These are phyloP conservation scores for Carassius gibelio DNA, from an alignment of 2,113 vertebrate species.

Conservation along the genomic window DNA sequence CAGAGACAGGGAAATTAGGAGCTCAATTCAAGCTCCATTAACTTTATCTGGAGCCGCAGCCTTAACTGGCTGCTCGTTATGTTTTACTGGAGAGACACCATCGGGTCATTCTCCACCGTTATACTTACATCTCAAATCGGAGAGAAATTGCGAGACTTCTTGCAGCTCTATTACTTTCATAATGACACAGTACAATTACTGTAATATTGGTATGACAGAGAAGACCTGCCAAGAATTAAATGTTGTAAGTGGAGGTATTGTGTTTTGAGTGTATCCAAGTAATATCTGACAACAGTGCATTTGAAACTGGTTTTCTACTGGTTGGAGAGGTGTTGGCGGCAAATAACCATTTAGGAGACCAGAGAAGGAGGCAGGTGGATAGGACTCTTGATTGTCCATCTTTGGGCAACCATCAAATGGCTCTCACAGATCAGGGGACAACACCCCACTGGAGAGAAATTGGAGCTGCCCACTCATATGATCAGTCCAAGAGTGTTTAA, in stretches of 20 bases:
- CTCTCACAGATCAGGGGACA: conserved; percentile 37
- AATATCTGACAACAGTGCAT: not conserved
- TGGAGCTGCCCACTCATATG: conserved; percentile 46
- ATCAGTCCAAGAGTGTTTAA: conserved; percentile 53
- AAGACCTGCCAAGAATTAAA: conserved; percentile 9
- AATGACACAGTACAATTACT: conserved; percentile 32
- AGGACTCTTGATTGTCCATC: conserved; percentile 30
- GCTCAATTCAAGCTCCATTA: conserved; percentile 95
- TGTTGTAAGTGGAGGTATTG: not conserved
- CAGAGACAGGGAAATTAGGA: conserved; percentile 95
- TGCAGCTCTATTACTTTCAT: conserved; percentile 16
- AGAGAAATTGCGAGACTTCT: conserved; percentile 39
- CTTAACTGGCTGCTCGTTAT: conserved; percentile 57
- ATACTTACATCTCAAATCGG: conserved; percentile 57
- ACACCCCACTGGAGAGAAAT: conserved; percentile 43
- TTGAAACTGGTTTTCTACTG: not conserved
- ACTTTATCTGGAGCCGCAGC: conserved; percentile 90
- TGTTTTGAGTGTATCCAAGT: not conserved
- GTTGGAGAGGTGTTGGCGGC: not conserved
- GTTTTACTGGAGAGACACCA: conserved; percentile 59
- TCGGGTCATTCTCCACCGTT: conserved; percentile 54
- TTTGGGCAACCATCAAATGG: conserved; percentile 40
- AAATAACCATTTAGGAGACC: not conserved
- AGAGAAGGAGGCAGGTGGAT: conserved; percentile 6
- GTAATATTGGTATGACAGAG: conserved; percentile 1